Conservation (phyloP, 2,888 invertebrate genomes). For the Nymphalis urticae region DNA sequence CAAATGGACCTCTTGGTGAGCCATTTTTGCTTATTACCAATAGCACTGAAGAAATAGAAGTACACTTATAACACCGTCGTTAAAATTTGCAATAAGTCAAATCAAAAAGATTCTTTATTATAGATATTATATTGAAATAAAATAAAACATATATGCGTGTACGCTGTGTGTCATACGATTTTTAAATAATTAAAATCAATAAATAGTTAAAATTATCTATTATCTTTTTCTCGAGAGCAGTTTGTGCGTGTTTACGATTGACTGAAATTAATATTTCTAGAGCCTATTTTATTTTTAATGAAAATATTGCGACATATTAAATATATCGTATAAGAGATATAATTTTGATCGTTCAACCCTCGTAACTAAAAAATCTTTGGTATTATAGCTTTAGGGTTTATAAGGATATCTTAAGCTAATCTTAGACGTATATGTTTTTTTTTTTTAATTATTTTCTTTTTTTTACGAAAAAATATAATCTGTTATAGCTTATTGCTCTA, state of each 20-base stretch:
- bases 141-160: no score
- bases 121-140: no score
- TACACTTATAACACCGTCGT: no score
- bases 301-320: not conserved
- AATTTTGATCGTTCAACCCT: slow-evolving; percentile 76
- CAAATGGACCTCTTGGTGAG: no score
- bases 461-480: slow-evolving; percentile 16
- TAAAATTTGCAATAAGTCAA: no score
- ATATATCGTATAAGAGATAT: slow-evolving; percentile 68
- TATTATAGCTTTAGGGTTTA: slow-evolving; percentile 37
- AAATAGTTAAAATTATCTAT: no score
- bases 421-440: slow-evolving; percentile 1
- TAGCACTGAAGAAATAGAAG: no score
- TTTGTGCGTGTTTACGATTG: slow-evolving; percentile 26
- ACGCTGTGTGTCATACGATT: no score
- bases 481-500: slow-evolving; percentile 5
- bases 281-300: not conserved
- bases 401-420: slow-evolving; percentile 15
- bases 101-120: no score
- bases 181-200: no score
- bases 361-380: slow-evolving; percentile 58
- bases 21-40: no score
- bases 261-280: slow-evolving; percentile 10
- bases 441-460: slow-evolving; percentile 12
- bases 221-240: slow-evolving; percentile 5